These are phyloP conservation scores for Thomomys bottae DNA, from an alignment of 2,113 vertebrate genomes.

Conservation along the genomic window DNA sequence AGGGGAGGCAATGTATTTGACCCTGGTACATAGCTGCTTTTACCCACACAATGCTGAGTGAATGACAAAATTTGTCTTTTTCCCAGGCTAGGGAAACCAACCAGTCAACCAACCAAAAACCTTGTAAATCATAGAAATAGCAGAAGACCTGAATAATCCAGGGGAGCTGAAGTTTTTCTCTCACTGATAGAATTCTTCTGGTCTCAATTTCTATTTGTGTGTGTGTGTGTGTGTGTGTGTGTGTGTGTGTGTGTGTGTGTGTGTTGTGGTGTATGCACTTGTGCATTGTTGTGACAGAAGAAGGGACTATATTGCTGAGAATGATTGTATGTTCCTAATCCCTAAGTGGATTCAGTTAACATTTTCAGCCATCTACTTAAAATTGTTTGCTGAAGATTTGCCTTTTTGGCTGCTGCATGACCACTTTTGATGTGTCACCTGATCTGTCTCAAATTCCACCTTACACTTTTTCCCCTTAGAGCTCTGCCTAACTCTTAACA, in stretches of 20 bases:
- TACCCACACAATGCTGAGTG: neutral
- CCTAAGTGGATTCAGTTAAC: neutral
- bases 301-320: neutral
- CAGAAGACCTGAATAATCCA: neutral
- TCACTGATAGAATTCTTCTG: no score
- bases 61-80: neutral
- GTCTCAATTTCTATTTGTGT: neutral
- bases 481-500: neutral
- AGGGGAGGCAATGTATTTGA: neutral
- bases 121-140: neutral
- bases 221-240: neutral
- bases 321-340: neutral
- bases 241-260: neutral
- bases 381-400: constrained; percentile 18
- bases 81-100: neutral
- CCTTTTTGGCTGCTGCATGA: neutral
- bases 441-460: neutral
- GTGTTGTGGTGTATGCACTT: neutral
- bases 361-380: constrained; percentile 11
- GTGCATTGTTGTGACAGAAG: neutral
- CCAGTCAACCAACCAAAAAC: neutral
- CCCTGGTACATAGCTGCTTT: neutral
- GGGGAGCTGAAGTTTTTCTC: neutral
- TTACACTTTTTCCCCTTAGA: neutral
- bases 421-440: neutral